A percentile compares a stretch with the other conserved stretches of the same genome.
Evolutionary conservation across 2,888 invertebrate species (phyloP).

Genomic region (Heteromyza rotundicornis): DNA sequence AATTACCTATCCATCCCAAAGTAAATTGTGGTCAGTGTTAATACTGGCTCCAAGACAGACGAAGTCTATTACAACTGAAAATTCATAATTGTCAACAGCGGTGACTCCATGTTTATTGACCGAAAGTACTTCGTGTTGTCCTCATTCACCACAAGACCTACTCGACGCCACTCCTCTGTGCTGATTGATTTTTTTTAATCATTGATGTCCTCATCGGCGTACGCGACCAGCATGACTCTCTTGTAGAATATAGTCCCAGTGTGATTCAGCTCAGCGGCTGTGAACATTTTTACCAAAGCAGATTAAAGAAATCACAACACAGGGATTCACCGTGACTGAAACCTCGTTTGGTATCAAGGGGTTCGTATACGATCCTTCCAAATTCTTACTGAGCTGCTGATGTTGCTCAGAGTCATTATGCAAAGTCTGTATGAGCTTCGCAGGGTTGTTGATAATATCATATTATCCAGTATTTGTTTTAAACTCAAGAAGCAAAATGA

Average conservation of each 20-base stretch:
- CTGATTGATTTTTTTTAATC: too few relatives aligned
- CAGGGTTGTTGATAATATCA: not conserved
- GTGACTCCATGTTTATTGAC: too few relatives aligned
- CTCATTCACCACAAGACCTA: too few relatives aligned
- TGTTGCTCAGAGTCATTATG: not conserved
- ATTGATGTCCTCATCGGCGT: not conserved
- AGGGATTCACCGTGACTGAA: not conserved
- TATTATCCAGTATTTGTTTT: too few relatives aligned
- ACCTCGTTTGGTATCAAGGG: not conserved
- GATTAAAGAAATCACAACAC: not conserved
- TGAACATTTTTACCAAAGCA: not conserved
- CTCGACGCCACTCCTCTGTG: too few relatives aligned
- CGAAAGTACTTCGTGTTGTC: too few relatives aligned
- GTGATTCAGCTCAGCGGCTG: not conserved
- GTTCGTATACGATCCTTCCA: not conserved
- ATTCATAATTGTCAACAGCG: too few relatives aligned
- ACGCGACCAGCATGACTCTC: not conserved
- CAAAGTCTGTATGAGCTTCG: not conserved
- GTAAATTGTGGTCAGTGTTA: too few relatives aligned
- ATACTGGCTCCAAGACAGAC: too few relatives aligned
- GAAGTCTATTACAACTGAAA: too few relatives aligned
- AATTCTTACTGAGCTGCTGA: not conserved
- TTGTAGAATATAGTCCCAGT: not conserved
- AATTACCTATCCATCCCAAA: too few relatives aligned
- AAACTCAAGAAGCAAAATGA: too few relatives aligned